Evolutionary conservation across 2,888 invertebrate species (phyloP), one percentile per base, ranked within the genome.

Genomic region (Leptopilina syphax): DNA sequence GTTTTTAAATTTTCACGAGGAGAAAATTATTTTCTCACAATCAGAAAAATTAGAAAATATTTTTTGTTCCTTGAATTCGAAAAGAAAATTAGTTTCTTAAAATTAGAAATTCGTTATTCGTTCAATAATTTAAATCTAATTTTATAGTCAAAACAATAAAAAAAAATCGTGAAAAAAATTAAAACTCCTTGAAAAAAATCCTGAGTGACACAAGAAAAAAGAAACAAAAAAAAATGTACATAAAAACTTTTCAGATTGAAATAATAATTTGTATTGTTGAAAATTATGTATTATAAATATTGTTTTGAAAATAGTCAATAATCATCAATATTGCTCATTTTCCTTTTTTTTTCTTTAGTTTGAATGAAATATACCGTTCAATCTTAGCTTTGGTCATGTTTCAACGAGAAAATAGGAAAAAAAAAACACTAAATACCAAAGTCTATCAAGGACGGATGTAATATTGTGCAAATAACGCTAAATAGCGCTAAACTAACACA

Each of bases 321-420:
- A 57, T 34, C 27, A 54, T 54, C 57, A 57, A 73, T 54, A 57
- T 73, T 73, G 34, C 73, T 73, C 57, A 73, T 73, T 50, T 50
- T 50, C 12, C 10, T 50, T 50, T 50, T 47, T 47, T 50, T 50
- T 50, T 50, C 9, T 73, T 73, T 57, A 73, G 57, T 73, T 73
- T 57, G 13, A 54, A 70, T 50, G 50, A 50, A 50, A 50, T 50
- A 70, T 24, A 57, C 27, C 70, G 54, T 70, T 50, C 54, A 34
- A n/a, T 73, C 73, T 34, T 34, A 73, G 34, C 73, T 73, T 73
- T 73, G 73, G 57, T 73, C 57, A 57, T 73, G 41, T 60, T 73
- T 41, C n/a, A 73, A 34, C 57, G 57, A 73, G 2, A 34, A 73
- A 57, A 70, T 57, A 73, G 63, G 24, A 50, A 50, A 1, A 10